Evolutionary conservation across 2,888 invertebrate genomes (phyloP), one percentile per base, ranked within the genome.

Genomic region (Pollenia amentaria): DNA sequence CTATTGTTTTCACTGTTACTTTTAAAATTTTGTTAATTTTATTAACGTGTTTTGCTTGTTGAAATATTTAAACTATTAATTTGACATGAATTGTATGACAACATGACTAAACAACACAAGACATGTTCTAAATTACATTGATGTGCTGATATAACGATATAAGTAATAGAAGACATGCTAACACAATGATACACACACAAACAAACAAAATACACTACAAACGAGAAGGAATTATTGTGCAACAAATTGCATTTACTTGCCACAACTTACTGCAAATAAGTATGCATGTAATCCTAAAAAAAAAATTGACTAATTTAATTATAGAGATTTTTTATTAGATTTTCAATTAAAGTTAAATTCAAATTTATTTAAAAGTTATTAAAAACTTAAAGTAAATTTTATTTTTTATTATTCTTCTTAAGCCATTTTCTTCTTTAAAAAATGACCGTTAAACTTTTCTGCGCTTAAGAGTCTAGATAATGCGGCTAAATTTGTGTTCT

Each of bases 21-120:
- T 48, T 42, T 65, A 42, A 55, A 16, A 60, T 62, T 38, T 75
- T 65, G 55, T 65, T 81, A 67, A 67, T 67, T 82, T 82, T 75
- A 76, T 82, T 69, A 76, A 62, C 82, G 62, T 69, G 69, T 53
- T 76, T 51, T 60, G 48, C 60, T 51, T 60, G 65, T 57, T 10
- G 18, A 75, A 60, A 53, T 57, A n/a, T 76, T 82, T 76, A 51
- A 82, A 82, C 82, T 64, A 76, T 82, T 82, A 82, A 82, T 76
- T 69, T 76, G 76, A 76, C 82, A 76, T 76, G 82, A 60, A 69
- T 76, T 82, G 62, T 82, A 82, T 53, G 76, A 62, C 76, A 69
- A 44, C 51, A 69, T 76, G 82, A 62, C 69, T 69, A 62, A 76
- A 62, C 53, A 82, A 62, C 18, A 53, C 60, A 75, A 69, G 81